Percentiles rank a stretch among this genome's conserved stretches.
Evolutionary conservation across 2,113 vertebrate genomes (phyloP).

Genomic region (Uropsilus gracilis): DNA sequence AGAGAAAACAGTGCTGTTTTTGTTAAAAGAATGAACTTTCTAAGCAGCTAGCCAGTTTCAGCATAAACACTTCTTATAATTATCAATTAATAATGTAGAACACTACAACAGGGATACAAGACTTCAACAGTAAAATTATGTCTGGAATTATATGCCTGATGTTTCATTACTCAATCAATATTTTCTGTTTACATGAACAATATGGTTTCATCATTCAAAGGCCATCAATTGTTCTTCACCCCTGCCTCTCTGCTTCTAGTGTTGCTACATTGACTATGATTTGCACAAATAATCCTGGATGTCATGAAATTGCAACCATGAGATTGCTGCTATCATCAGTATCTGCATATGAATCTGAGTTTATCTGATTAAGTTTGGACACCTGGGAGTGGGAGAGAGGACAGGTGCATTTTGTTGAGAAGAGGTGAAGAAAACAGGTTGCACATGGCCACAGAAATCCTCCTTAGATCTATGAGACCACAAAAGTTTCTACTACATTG

Average conservation of each 20-base stretch:
- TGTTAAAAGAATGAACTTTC: conserved; percentile 23
- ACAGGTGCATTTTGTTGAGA: not conserved
- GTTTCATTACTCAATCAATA: no score
- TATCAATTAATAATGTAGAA: not conserved
- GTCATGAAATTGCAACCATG: not conserved
- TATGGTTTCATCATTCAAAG: not conserved
- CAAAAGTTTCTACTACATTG: not conserved
- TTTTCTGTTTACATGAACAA: no score
- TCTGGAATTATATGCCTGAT: not conserved
- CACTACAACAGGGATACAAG: not conserved
- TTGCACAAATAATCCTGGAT: not conserved
- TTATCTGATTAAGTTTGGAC: conserved; percentile 7
- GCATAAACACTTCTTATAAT: not conserved
- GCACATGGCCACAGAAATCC: not conserved
- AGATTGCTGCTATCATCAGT: not conserved
- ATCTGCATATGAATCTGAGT: not conserved
- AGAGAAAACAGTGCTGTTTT: not conserved
- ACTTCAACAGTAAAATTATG: conserved; percentile 12
- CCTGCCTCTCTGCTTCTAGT: not conserved
- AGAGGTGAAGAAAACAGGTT: conserved; percentile 38
- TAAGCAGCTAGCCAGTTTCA: not conserved
- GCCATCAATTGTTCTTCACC: not conserved
- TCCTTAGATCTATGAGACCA: not conserved
- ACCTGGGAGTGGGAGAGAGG: not conserved
- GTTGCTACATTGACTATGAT: not conserved